Conservation (phyloP, 2,113 vertebrate genomes). For the Genyomyrus donnyi region DNA sequence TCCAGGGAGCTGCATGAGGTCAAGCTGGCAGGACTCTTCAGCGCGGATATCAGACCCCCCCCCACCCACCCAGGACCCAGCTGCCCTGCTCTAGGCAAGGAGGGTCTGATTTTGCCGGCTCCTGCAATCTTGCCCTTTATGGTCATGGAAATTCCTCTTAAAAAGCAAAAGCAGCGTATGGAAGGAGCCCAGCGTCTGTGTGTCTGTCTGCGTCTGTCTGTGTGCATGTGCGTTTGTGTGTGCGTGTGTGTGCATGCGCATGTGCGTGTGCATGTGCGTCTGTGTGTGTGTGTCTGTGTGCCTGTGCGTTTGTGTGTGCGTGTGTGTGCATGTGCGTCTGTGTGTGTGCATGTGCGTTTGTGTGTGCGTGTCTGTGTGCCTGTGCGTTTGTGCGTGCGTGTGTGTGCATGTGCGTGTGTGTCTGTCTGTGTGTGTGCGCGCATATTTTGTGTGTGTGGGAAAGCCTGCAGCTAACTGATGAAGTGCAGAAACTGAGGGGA, state of each 20-base stretch:
- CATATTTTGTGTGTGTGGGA: slow-evolving; percentile 36
- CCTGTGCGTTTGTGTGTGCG: slow-evolving; percentile 25
- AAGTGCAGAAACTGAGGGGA: slow-evolving; percentile 30
- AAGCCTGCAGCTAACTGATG: slow-evolving; percentile 8
- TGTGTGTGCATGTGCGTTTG: not conserved
- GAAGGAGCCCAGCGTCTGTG: not conserved
- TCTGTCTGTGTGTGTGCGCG: slow-evolving; percentile 23
- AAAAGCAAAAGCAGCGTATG: not conserved
- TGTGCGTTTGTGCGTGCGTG: slow-evolving; percentile 2
- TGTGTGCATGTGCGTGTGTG: slow-evolving; percentile 11
- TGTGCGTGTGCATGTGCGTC: slow-evolving; percentile 29
- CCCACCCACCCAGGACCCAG: not conserved
- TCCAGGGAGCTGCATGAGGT: not conserved
- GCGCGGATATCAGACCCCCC: not conserved
- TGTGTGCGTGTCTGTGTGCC: not conserved
- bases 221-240: slow-evolving; percentile 21
- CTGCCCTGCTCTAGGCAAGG: not conserved
- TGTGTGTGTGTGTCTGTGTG: not conserved
- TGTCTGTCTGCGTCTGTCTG: not conserved
- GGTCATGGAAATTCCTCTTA: slow-evolving; percentile 39
- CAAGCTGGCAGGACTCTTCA: not conserved
- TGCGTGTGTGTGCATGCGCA: too few species aligned
- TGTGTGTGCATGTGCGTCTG: slow-evolving; percentile 5
- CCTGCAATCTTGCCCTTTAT: slow-evolving; percentile 53
- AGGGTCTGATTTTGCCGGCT: slow-evolving; percentile 26